Base-by-base conservation (phyloP, 2,888 invertebrate species). In the Euspilapteryx auroguttella region DNA sequence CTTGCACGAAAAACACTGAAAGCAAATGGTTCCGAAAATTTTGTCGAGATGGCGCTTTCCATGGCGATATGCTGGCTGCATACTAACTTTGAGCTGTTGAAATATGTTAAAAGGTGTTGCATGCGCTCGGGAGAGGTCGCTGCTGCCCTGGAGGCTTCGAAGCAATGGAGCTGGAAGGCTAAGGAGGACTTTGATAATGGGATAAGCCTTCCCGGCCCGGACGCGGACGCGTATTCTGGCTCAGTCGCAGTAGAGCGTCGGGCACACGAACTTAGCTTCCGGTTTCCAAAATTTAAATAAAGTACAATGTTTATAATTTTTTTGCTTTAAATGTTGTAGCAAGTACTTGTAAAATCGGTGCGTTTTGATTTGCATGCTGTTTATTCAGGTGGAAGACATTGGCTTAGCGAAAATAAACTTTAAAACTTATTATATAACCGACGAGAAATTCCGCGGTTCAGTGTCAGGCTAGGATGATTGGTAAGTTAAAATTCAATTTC, bases 171-270 rank as follows among this genome's bases (percentile, higher is more conserved):
- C n/a, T n/a, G n/a, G n/a, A n/a, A 9, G 23, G 23, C 28, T 28
- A 14, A 23, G 9, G 22, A 20, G 51, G 57, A 58, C 53, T 48
- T 46, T 41, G 46, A 49, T 54, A 52, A 56, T 47, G 53, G 57
- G 59, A 54, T 65, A 63, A 63, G 49, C 50, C 46, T 51, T 55
- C 61, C 63, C 53, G 59, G 64, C 55, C n/a, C n/a, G n/a, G n/a
- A n/a, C n/a, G n/a, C n/a, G n/a, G n/a, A n/a, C 30, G 14, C 15
- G 14, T 22, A 21, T 25, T 51, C 47, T 47, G 37, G 49, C 50
- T 63, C 68, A 73, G 73, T 73, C 57, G 65, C 49, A 54, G 55
- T 56, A 59, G 59, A 55, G 54, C 57, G 40, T 47, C 54, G 62
- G 46, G 35, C 44, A 59, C 39, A 64, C 41, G 49, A 51, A 55